These are phyloP conservation scores for Labeo rohita DNA, from an alignment of 2,113 vertebrate genomes.

Conservation along the genomic window DNA sequence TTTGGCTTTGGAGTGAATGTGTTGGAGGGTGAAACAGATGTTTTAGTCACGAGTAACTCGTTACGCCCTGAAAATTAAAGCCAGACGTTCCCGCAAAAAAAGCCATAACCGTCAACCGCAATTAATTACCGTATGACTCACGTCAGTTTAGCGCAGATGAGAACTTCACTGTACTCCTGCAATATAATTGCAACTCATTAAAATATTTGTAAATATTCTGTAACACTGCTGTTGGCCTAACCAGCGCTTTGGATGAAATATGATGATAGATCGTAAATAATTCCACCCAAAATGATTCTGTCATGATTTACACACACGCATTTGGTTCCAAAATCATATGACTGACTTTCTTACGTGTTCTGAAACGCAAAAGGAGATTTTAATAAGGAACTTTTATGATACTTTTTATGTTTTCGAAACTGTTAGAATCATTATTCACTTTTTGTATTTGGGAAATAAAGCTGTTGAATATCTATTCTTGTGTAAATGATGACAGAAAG, in stretches of 20 bases:
- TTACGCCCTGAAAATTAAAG: neutral
- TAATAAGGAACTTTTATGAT: neutral
- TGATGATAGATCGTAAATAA: neutral
- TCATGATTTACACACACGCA: neutral
- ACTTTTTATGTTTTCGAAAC: neutral
- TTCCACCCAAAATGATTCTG: neutral
- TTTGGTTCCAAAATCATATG: too few species aligned
- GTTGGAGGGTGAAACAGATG: neutral
- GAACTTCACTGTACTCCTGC: neutral
- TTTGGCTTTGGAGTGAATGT: neutral
- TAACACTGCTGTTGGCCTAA: neutral
- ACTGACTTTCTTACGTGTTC: too few species aligned
- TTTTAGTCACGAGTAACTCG: neutral
- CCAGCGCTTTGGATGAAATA: neutral
- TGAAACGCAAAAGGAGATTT: too few species aligned
- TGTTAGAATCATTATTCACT: neutral
- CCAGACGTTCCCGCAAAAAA: neutral
- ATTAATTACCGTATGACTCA: neutral
- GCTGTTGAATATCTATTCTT: neutral
- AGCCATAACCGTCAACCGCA: neutral
- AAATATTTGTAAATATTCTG: conserved; percentile 16
- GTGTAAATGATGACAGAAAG: neutral
- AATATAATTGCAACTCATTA: neutral
- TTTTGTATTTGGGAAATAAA: neutral
- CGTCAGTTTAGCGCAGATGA: too few species aligned